These are phyloP conservation scores for Stenurella melanura DNA, from an alignment of 2,888 invertebrate genomes.

Conservation along the genomic window DNA sequence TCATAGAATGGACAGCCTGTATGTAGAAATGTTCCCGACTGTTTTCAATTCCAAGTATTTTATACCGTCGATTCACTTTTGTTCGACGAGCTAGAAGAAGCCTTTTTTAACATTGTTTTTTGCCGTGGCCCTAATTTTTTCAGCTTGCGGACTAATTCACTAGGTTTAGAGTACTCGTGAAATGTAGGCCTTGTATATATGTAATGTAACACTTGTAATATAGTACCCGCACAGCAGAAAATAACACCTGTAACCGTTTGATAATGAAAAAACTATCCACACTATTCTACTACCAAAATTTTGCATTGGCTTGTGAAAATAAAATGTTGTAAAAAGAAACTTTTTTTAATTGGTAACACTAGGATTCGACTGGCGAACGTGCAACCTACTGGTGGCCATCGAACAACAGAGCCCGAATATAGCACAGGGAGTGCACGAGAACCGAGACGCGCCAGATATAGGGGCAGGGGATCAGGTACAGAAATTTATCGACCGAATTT, in stretches of 20 bases:
- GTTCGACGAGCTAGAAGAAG: too few relatives aligned
- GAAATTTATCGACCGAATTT: slow-evolving; percentile 23
- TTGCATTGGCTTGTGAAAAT: background rate
- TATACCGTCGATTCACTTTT: too few relatives aligned
- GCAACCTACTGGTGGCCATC: slow-evolving; percentile 98
- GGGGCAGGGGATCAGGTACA: slow-evolving; percentile 99
- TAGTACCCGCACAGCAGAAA: background rate
- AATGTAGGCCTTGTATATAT: background rate
- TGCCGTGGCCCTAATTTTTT: too few relatives aligned
- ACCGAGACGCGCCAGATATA: slow-evolving; percentile 91
- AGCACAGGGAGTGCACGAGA: slow-evolving; percentile 93
- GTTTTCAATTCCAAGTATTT: too few relatives aligned
- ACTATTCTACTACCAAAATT: background rate
- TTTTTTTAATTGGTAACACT: slow-evolving; percentile 61
- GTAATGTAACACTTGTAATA: background rate
- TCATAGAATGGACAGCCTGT: too few relatives aligned
- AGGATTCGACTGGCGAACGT: slow-evolving; percentile 99
- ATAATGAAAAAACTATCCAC: background rate
- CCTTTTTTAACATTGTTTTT: too few relatives aligned
- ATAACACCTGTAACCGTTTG: background rate
- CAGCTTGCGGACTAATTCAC: too few relatives aligned
- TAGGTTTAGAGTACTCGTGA: background rate
- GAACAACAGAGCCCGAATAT: slow-evolving; percentile 98
- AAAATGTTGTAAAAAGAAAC: background rate
- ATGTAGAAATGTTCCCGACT: too few relatives aligned